Base-by-base conservation (phyloP, 2,888 invertebrate genomes). In the Spisula subtruncata region DNA sequence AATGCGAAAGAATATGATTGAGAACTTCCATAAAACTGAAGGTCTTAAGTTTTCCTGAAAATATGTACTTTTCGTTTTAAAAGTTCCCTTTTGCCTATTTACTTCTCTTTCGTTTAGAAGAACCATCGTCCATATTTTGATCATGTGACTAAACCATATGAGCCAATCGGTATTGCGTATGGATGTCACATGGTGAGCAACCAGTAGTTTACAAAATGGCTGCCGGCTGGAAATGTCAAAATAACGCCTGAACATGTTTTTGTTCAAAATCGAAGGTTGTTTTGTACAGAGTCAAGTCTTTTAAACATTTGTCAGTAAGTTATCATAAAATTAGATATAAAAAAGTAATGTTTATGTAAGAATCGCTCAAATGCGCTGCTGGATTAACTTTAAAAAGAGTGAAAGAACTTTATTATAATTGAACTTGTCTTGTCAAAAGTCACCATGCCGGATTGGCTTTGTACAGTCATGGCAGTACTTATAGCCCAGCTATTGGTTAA, bases 121-220 rank as follows among this genome's bases (percentile, higher is more conserved):
- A 35, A 0, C 25, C 25, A 91, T 88, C 90, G 75, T 82, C 90
- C 94, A 94, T 94, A n/a, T 93, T 93, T 86, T 87, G 81, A 92
- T 94, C 94, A 94, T 93, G 94, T 94, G 94, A 92, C 83, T 20
- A 41, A 41, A 10, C 12, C 35, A 16, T 10, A 46, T 82, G 18
- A 29, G 32, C 93, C 93, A 93, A 93, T 92, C 35, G 81, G 54
- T 51, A 60, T 2, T 0, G 12, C 14, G 51, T n/a, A 83, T 81
- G 85, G 81, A 20, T 81, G 88, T 95, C 95, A 95, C 94, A 93
- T 95, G 95, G 95, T 93, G 94, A 92, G 95, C 95, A 95, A 95
- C 95, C 95, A 94, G 93, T 93, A 94, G 95, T 95, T 95, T 95
- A 95, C 95, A 95, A 95, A 90, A 95, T 95, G 95, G 93, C 95